These are phyloP conservation scores for Clupea harengus DNA, from an alignment of 2,113 vertebrate species.

Conservation along the genomic window DNA sequence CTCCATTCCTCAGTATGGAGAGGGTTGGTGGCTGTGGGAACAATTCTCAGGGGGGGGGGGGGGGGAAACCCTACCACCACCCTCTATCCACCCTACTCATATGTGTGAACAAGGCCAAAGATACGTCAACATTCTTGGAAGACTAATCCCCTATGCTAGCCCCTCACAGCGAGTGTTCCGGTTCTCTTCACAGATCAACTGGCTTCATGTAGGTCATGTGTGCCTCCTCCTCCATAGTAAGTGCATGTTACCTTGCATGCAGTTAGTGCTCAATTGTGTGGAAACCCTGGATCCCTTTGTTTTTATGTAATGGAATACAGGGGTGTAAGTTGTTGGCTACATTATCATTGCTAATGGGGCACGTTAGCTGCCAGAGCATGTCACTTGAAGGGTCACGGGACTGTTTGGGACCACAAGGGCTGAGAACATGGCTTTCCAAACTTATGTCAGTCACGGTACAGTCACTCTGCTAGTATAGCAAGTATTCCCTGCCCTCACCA, in stretches of 20 bases:
- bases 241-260: neutral
- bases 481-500: neutral
- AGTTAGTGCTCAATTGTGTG: neutral
- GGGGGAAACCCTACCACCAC: no score
- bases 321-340: neutral
- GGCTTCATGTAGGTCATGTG: neutral
- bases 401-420: neutral
- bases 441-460: no score
- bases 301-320: neutral
- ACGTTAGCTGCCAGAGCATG: no score
- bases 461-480: neutral
- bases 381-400: no score
- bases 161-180: neutral
- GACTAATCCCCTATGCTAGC: neutral
- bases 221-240: neutral
- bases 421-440: neutral
- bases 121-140: constrained; percentile 3
- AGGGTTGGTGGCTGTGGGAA: neutral
- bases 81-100: neutral
- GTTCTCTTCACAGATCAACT: neutral
- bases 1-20: neutral
- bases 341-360: neutral
- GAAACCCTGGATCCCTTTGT: neutral
- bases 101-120: neutral
- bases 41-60: neutral